Percentiles rank a stretch among this genome's conserved stretches.
Evolutionary conservation across 2,797 vertebrate species (phyloP).

Genomic region (Mormyrus hasselquistii): DNA sequence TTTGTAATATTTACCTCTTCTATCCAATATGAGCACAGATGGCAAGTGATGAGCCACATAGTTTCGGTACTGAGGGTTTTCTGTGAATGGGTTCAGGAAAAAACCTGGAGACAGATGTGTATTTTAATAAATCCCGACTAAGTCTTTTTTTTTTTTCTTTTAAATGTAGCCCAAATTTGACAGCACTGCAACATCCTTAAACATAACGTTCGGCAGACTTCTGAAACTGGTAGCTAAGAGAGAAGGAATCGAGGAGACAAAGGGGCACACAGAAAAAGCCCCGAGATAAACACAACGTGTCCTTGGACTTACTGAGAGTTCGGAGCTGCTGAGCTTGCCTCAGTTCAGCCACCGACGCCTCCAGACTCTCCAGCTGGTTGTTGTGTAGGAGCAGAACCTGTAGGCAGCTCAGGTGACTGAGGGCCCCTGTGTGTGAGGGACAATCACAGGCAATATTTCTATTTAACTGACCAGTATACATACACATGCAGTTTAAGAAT

Average conservation of each 20-base stretch:
- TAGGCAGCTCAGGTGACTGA: conserved; percentile 54
- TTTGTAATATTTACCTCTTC: conserved; percentile 52
- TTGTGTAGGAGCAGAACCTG: conserved; percentile 64
- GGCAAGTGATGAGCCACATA: conserved; percentile 62
- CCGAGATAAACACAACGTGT: background rate
- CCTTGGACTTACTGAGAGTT: conserved; percentile 56
- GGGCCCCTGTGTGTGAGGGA: conserved; percentile 48
- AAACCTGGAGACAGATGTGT: conserved; percentile 53
- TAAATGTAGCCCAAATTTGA: background rate
- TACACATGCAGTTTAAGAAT: background rate
- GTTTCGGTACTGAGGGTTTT: conserved; percentile 58
- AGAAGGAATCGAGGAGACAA: background rate
- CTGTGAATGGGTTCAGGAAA: conserved; percentile 68
- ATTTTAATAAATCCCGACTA: background rate
- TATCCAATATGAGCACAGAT: conserved; percentile 60
- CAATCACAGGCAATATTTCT: conserved; percentile 9
- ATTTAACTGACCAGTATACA: background rate
- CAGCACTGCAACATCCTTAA: background rate
- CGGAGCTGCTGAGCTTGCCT: conserved; percentile 60
- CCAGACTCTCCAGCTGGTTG: conserved; percentile 61
- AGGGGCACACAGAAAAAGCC: background rate
- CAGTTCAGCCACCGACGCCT: conserved; percentile 60
- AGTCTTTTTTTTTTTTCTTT: background rate
- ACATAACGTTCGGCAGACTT: background rate
- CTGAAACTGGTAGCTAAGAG: background rate